Evolutionary conservation across 1,140 invertebrate genomes (phyloP).

Genomic region (Drosophila paulistorum): DNA sequence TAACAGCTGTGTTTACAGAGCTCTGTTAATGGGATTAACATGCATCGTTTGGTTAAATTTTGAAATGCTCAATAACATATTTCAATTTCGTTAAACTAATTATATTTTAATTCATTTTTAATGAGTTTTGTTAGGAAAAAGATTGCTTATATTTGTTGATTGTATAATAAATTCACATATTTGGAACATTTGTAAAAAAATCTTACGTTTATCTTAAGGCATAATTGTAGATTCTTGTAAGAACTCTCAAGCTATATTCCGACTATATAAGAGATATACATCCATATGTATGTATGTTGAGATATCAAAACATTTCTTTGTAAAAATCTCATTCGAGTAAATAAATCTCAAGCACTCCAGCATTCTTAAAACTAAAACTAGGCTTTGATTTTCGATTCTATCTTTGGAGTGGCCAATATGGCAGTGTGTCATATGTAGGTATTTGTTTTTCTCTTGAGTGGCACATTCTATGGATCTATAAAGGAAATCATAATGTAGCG

Average conservation of each 20-base stretch:
- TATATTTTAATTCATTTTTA: background rate
- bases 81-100: background rate
- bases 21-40: background rate
- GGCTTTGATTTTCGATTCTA: conserved; percentile 41
- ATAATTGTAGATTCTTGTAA: conserved; percentile 58
- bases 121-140: conserved; percentile 18
- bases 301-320: conserved; percentile 41
- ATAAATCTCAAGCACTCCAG: conserved; percentile 40
- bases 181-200: conserved; percentile 60
- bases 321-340: conserved; percentile 47
- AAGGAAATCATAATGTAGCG: conserved; percentile 99
- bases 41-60: background rate
- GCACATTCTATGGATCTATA: conserved; percentile 92
- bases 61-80: background rate
- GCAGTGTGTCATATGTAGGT: conserved; percentile 41
- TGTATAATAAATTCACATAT: conserved; percentile 47
- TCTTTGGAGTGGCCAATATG: conserved; percentile 73
- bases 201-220: conserved; percentile 65
- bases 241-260: conserved; percentile 48
- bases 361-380: conserved; percentile 43
- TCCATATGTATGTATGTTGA: background rate
- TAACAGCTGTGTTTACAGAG: conserved; percentile 32
- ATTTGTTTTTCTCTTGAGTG: no score
- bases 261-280: background rate
- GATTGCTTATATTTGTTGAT: conserved; percentile 38